Conservation (phyloP, 2,888 invertebrate genomes). For the Cephonodes hylas region DNA sequence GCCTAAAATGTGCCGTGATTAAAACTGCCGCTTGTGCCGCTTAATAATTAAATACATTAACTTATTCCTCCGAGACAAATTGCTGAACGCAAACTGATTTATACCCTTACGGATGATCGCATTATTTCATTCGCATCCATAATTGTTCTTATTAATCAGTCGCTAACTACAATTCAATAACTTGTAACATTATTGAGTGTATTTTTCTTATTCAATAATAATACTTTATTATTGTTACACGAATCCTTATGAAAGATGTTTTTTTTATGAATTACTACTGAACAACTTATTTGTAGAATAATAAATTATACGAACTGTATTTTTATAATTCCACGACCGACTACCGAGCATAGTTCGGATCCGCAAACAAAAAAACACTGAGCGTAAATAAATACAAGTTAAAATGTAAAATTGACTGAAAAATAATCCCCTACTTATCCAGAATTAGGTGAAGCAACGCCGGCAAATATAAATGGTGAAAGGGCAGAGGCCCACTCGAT, state of each 20-base stretch:
- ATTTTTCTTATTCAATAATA: not conserved
- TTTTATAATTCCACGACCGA: too few relatives aligned
- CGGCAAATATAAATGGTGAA: constrained; percentile 21
- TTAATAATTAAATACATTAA: constrained; percentile 43
- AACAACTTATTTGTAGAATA: too few relatives aligned
- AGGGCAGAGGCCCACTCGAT: constrained; percentile 36
- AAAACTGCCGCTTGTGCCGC: constrained; percentile 31
- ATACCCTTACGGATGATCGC: constrained; percentile 21
- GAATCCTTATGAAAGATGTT: too few relatives aligned
- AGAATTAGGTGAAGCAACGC: not conserved
- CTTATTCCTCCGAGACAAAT: constrained; percentile 33
- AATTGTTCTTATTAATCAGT: not conserved
- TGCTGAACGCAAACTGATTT: constrained; percentile 33
- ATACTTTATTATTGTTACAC: not conserved
- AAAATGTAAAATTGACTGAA: not conserved
- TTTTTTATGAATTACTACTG: too few relatives aligned
- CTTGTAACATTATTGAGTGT: not conserved
- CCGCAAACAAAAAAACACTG: not conserved
- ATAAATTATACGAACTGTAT: too few relatives aligned
- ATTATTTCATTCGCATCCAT: constrained; percentile 20
- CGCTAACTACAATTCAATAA: constrained; percentile 14
- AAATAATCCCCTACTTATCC: not conserved
- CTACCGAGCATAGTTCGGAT: too few relatives aligned
- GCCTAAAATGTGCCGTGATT: constrained; percentile 34
- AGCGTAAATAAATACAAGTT: not conserved